A percentile compares a stretch with the other conserved stretches of the same genome.
Conservation (phyloP, 2,113 vertebrate species). For the Mastomys natalensis region DNA sequence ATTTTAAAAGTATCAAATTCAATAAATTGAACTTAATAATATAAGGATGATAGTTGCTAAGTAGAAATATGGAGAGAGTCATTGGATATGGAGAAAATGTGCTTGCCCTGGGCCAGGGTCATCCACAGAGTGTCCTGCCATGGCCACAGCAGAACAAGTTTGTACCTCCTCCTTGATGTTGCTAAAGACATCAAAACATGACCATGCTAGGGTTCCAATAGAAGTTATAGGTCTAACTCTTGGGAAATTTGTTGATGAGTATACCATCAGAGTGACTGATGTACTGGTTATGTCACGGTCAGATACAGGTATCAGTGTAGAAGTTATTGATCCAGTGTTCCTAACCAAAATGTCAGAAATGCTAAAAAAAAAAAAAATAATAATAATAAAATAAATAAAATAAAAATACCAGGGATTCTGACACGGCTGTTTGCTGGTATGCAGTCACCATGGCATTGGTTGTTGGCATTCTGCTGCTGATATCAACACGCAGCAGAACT, state of each 20-base stretch:
- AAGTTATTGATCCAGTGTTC: constrained; percentile 97
- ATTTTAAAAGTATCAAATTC: constrained; percentile 41
- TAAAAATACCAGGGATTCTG: constrained; percentile 97
- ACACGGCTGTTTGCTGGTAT: constrained; percentile 99
- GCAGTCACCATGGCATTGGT: constrained; percentile 98
- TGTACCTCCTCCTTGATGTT: constrained; percentile 97
- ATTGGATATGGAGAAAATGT: constrained; percentile 96
- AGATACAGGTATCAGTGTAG: constrained; percentile 97
- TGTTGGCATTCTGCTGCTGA: constrained; percentile 98
- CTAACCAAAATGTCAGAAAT: constrained; percentile 99
- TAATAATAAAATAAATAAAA: too few species aligned
- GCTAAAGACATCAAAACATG: constrained; percentile 98
- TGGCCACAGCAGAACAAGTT: constrained; percentile 97
- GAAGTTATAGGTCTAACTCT: constrained; percentile 99
- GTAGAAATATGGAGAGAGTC: constrained; percentile 94
- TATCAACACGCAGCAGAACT: constrained; percentile 99
- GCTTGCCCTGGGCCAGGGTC: constrained; percentile 96
- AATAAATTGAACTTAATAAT: constrained; percentile 45
- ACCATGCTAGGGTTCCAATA: constrained; percentile 97
- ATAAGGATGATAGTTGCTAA: constrained; percentile 46
- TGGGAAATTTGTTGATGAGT: constrained; percentile 96
- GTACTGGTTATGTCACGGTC: constrained; percentile 99
- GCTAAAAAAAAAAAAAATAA: constrained; percentile 98
- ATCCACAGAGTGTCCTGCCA: constrained; percentile 96
- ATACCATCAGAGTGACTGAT: constrained; percentile 98